Base-by-base conservation (phyloP, 2,113 vertebrate species). In the Microtus ochrogaster region DNA sequence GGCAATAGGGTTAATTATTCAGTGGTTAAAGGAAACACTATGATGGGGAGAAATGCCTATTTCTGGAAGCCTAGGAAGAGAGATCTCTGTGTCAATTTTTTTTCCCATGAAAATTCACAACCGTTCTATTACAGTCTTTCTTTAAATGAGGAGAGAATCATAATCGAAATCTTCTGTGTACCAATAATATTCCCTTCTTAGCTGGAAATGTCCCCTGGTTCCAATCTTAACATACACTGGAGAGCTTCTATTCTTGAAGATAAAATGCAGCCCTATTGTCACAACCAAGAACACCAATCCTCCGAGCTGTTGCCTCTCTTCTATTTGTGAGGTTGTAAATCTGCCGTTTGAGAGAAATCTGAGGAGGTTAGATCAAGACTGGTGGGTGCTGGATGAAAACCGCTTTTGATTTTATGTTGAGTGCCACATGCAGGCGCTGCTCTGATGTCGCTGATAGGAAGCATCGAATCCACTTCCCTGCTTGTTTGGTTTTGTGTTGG, bases 1-100 rank as follows among this genome's bases (percentile, higher is more conserved):
- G 85, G 91, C 89, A 89, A 66, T 89, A 87, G 39, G 79, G 91
- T 89, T 97, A 95, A 96, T 97, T 94, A 94, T 92, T 97, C 49
- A 52, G 78, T 87, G 90, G 73, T 96, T 81, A 73, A 58, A 95
- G 65, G 86, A 94, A 96, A 86, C 52, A 91, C 26, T 52, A 91
- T 41, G 41, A 41, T 89, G 65, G 39, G 44, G 30, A 26, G 58
- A 73, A 33, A 90, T 88, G 84, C 36, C 78, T 19, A 84, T 90
- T 91, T 96, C 94, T 72, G 30, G 68, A 92, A 94, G 78, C 81
- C 47, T 47, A 47, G 19, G 63, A 79, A 17, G 3, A 82, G 66
- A 73, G 70, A 61, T 70, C 72, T 89, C 77, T 78, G 83, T 52
- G 30, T 90, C 79, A 55, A 3, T 33, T 24, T 94, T 44, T 44